Evolutionary conservation across 2,888 invertebrate genomes (phyloP), one percentile per base, ranked within the genome.

Genomic region (Xestia ashworthii): DNA sequence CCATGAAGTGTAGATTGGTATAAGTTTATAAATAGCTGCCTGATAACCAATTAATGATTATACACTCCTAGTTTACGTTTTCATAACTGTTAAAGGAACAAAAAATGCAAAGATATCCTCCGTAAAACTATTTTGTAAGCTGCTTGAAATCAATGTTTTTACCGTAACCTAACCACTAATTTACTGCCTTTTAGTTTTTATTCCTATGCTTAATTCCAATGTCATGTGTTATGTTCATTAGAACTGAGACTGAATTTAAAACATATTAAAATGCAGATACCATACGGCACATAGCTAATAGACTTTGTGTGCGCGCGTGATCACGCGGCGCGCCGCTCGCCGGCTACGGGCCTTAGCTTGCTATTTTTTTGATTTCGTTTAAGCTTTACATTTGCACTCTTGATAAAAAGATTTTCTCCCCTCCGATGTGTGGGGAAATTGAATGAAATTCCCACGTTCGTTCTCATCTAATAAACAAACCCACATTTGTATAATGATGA

Each of bases 311-410:
- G 78, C 75, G 74, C 55, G 5, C 73, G 67, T 72, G 71, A 74
- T 81, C 70, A 67, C 66, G 14, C 62, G 50, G 65, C 70, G 74
- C 81, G n/a, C 55, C 55, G 65, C 70, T 66, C 81, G n/a, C 55
- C 55, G 46, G 64, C 78, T 64, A 55, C 62, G 60, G 70, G 68
- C 72, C 84, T 84, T 67, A 82, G 73, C 72, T 78, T 82, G 84
- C 85, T n/a, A 58, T 76, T 83, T 81, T 85, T 85, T 82, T 78
- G 60, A 81, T 81, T 81, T 83, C 84, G 70, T 85, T 82, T 71
- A 78, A 85, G 68, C 76, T 85, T 84, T 69, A 76, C 72, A 77
- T 84, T 83, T 79, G 72, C 86, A 64, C 60, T 75, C 74, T 67
- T 75, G 62, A 78, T 76, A 86, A 86, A 83, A 83, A 76, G 64